Evolutionary conservation across 2,797 vertebrate species (phyloP), one percentile per base, ranked within the genome.

Genomic region (Sparidentex hasta): DNA sequence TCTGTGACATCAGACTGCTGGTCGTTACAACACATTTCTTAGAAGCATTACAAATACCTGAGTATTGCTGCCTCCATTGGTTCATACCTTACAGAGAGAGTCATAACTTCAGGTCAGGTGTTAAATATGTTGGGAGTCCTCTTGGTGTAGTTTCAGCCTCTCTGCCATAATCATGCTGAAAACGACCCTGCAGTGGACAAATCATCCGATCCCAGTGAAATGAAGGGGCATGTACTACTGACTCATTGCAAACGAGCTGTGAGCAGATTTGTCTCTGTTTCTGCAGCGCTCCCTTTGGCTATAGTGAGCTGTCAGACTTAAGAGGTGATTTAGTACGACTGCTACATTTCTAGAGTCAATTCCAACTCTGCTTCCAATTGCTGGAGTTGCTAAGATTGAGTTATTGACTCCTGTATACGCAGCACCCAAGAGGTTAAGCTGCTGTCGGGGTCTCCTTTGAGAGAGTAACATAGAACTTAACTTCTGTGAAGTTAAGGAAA

Each of bases 301-400:
- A 0, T 11, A 44, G 64, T 44, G 56, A 76, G 61, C 78, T 71
- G 65, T 76, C 72, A 76, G 63, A 62, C 66, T 44, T 7, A 61
- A 58, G 25, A 56, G 29, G 57, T 69, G 80, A 80, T 62, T 23
- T 29, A 81, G 70, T 38, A 23, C n/a, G 50, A 58, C 55, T 25
- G 62, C 63, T 72, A 13, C 23, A 56, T 62, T 70, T 65, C 51
- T 27, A 20, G 1, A 57, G 38, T 67, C 14, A 16, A 52, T 57
- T 55, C 27, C 58, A 50, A 55, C 67, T 81, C 69, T 25, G 33
- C 27, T 73, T 52, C 38, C 33, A 47, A 21, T 29, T 29, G 51
- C 38, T 20, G 47, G 64, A 64, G 50, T 55, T 44, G 11, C 23
- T 64, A 17, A 27, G 47, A 61, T 76, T 58, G 55, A 80, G 18